A percentile compares a stretch with the other conserved stretches of the same genome.
These are phyloP conservation scores for Nemoura dubitans DNA, from an alignment of 2,888 invertebrate species.

Conservation along the genomic window DNA sequence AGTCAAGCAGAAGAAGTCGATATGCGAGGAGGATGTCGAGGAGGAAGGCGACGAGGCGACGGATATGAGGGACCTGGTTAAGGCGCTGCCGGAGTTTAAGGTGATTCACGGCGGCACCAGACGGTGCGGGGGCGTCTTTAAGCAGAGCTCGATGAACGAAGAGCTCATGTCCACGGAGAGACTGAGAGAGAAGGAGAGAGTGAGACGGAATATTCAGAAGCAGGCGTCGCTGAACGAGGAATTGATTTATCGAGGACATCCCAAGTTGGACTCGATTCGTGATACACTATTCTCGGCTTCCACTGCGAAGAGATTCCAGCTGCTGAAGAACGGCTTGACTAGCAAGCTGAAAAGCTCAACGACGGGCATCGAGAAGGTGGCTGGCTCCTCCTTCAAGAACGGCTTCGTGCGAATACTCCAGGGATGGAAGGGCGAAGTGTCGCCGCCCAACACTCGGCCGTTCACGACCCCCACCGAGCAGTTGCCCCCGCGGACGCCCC, in stretches of 20 bases:
- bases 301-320: conserved; percentile 78
- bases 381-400: conserved; percentile 72
- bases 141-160: conserved; percentile 89
- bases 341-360: conserved; percentile 85
- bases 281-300: conserved; percentile 79
- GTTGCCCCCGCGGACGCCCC: conserved; percentile 47
- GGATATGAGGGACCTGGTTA: conserved; percentile 74
- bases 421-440: conserved; percentile 75
- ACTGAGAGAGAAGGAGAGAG: conserved; percentile 81
- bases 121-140: conserved; percentile 69
- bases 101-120: conserved; percentile 39
- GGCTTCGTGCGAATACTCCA: conserved; percentile 86
- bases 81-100: conserved; percentile 73
- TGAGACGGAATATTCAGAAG: conserved; percentile 85
- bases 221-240: conserved; percentile 91
- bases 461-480: conserved; percentile 50
- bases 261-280: conserved; percentile 74
- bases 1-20: conserved; percentile 87
- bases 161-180: conserved; percentile 89
- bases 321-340: conserved; percentile 81
- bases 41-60: conserved; percentile 68
- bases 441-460: conserved; percentile 44
- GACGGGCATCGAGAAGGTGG: conserved; percentile 84
- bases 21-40: conserved; percentile 71
- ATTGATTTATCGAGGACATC: conserved; percentile 73